Conservation (phyloP, 2,797 vertebrate genomes). For the Xiphorhynchus erythropygius region DNA sequence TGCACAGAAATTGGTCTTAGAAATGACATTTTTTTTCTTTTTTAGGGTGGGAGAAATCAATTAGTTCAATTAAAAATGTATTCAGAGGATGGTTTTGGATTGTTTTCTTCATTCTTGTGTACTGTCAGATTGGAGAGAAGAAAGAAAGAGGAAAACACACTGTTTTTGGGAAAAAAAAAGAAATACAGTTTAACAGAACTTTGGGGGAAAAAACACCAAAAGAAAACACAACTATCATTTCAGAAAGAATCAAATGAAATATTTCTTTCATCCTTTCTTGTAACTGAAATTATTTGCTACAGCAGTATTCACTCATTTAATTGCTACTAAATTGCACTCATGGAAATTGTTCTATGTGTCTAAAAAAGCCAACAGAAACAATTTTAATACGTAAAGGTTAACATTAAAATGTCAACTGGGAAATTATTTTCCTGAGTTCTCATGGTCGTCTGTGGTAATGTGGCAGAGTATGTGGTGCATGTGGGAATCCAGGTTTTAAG, state of each 20-base stretch:
- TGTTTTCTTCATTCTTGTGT: not conserved
- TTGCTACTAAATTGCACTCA: not conserved
- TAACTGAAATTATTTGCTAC: not conserved
- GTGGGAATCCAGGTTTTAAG: not conserved
- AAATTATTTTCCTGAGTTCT: conserved; percentile 10
- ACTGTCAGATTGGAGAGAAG: not conserved
- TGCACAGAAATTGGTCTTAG: not conserved
- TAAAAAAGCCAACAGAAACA: not conserved
- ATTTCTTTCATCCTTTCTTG: not conserved
- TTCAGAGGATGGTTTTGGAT: not conserved
- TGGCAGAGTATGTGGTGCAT: not conserved
- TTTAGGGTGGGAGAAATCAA: not conserved
- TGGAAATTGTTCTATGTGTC: not conserved
- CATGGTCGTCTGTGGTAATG: not conserved
- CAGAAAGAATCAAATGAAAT: not conserved
- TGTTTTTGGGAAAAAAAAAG: not conserved
- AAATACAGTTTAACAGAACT: not conserved
- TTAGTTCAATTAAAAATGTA: not conserved
- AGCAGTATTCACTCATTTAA: not conserved
- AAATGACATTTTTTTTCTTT: not conserved
- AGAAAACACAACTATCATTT: not conserved
- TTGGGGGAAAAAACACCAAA: rapidly evolving
- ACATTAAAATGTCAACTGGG: not conserved
- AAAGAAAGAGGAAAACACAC: not conserved
- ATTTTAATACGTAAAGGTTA: not conserved